Evolutionary conservation across 1,140 invertebrate genomes (phyloP).

Genomic region (Bacillus rossius): DNA sequence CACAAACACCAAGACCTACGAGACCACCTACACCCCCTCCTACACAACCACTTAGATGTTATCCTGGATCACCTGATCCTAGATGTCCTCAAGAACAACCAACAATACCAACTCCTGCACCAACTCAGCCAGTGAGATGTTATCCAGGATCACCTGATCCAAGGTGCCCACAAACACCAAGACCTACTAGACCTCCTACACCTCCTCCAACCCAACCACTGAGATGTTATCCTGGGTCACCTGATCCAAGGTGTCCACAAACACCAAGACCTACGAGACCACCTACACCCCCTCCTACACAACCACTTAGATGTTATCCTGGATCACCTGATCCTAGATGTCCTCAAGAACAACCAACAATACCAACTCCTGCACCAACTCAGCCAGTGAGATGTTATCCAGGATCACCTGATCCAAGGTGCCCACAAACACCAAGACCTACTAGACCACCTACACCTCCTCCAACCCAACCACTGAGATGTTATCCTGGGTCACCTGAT

Average conservation of each 20-base stretch:
- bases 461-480: no score
- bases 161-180: constrained; percentile 38
- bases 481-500: no score
- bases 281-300: constrained; percentile 13
- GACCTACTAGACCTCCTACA: constrained; percentile 16
- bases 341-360: constrained; percentile 24
- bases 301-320: constrained; percentile 27
- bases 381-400: no score
- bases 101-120: constrained; percentile 12
- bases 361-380: no score
- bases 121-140: constrained; percentile 31
- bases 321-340: constrained; percentile 31
- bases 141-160: constrained; percentile 44
- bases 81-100: constrained; percentile 23
- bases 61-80: constrained; percentile 28
- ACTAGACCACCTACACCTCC: background rate
- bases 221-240: constrained; percentile 26
- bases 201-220: constrained; percentile 24
- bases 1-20: constrained; percentile 19
- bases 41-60: constrained; percentile 12
- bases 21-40: constrained; percentile 14
- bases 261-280: constrained; percentile 14
- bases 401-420: no score
- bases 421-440: no score
- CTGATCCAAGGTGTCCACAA: constrained; percentile 28